Conservation (phyloP, 2,888 invertebrate genomes). For the Sarcophaga caerulescens region DNA sequence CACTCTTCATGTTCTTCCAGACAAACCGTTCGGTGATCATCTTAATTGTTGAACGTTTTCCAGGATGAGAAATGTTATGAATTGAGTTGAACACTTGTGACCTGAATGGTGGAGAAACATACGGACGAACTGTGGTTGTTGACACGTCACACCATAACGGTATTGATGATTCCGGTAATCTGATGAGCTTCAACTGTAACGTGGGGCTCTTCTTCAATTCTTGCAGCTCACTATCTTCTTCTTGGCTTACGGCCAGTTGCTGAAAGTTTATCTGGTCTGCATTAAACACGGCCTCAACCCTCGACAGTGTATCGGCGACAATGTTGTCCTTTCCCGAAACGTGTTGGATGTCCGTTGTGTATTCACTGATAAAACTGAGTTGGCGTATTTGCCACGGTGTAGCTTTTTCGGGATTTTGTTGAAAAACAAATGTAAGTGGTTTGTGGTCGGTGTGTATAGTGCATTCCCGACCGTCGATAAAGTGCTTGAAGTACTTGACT, state of each 20-base stretch:
- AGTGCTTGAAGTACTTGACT: not conserved
- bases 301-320: constrained; percentile 4
- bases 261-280: not conserved
- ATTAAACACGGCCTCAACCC: not conserved
- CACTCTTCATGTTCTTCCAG: too few relatives aligned
- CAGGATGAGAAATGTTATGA: constrained; percentile 25
- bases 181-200: constrained; percentile 43
- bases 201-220: not conserved
- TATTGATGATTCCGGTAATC: constrained; percentile 26
- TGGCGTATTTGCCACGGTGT: constrained; percentile 16
- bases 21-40: constrained; percentile 42
- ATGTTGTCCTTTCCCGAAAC: constrained; percentile 10
- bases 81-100: constrained; percentile 5
- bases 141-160: constrained; percentile 59
- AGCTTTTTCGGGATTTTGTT: constrained; percentile 37
- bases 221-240: not conserved
- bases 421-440: constrained; percentile 34
- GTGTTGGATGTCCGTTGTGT: constrained; percentile 23
- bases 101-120: not conserved
- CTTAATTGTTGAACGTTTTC: constrained; percentile 10
- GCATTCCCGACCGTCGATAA: constrained; percentile 10
- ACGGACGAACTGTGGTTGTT: constrained; percentile 34
- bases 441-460: constrained; percentile 34
- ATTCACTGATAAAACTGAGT: constrained; percentile 17
- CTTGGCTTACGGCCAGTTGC: not conserved